Conservation (phyloP, 2,888 invertebrate species). For the Melieria picta region DNA sequence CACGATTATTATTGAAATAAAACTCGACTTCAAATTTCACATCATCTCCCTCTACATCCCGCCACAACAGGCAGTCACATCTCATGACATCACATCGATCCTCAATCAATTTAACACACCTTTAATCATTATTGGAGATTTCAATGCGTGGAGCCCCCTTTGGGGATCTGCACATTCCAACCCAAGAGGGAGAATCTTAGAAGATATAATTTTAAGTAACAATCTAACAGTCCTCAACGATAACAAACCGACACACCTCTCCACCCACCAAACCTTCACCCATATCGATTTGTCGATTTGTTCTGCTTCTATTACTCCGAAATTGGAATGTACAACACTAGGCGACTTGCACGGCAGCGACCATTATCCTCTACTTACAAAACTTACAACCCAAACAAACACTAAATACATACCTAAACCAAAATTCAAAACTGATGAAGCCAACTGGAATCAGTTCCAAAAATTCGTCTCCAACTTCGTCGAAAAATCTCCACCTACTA, state of each 20-base stretch:
- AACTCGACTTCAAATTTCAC: neutral
- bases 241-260: neutral
- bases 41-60: no score
- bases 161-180: slow-evolving; percentile 21
- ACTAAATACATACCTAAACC: neutral
- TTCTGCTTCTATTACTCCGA: slow-evolving; percentile 9
- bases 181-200: slow-evolving; percentile 20
- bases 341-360: neutral
- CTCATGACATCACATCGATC: neutral
- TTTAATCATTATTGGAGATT: slow-evolving; percentile 17
- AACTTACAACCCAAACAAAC: no score
- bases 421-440: slow-evolving; percentile 10
- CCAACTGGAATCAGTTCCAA: slow-evolving; percentile 10
- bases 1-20: slow-evolving; percentile 5
- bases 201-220: slow-evolving; percentile 6
- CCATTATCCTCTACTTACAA: no score
- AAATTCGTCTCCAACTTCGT: neutral
- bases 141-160: slow-evolving; percentile 26
- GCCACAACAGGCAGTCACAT: slow-evolving; percentile 1
- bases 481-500: neutral
- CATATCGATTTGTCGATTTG: slow-evolving; percentile 22
- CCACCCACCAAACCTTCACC: slow-evolving; percentile 8
- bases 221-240: slow-evolving; percentile 5
- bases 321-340: slow-evolving; percentile 18
- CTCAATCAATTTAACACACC: neutral